Conservation (phyloP, 2,113 vertebrate genomes). For the Notarius lentiginosus region DNA sequence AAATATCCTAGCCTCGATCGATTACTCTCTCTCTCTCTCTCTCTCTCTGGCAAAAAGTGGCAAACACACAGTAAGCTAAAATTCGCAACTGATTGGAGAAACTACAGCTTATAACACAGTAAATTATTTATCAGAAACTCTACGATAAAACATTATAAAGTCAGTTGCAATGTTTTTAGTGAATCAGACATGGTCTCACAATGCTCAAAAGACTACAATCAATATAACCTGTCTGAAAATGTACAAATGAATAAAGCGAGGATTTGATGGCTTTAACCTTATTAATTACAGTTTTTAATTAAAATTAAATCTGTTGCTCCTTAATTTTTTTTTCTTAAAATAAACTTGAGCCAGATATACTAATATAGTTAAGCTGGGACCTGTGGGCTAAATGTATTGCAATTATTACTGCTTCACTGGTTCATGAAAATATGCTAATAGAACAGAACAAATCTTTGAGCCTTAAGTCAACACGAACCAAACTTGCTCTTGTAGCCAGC, state of each 20-base stretch:
- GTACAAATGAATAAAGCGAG: not conserved
- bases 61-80: not conserved
- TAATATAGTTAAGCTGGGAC: not conserved
- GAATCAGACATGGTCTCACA: not conserved
- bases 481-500: not conserved
- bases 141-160: not conserved
- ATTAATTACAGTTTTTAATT: not conserved
- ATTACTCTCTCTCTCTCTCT: not conserved
- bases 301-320: not conserved
- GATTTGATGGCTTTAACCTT: not conserved
- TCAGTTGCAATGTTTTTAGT: not conserved
- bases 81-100: not conserved
- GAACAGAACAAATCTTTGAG: not conserved
- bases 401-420: not conserved
- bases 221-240: not conserved
- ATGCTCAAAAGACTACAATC: not conserved
- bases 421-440: not conserved
- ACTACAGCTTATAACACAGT: not conserved
- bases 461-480: not conserved
- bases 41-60: not conserved
- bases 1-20: conserved; percentile 4
- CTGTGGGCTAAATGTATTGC: not conserved
- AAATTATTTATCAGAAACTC: not conserved
- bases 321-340: not conserved
- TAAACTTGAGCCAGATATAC: not conserved